Evolutionary conservation across 1,140 invertebrate species (phyloP).

Genomic region (Diabrotica undecimpunctata): DNA sequence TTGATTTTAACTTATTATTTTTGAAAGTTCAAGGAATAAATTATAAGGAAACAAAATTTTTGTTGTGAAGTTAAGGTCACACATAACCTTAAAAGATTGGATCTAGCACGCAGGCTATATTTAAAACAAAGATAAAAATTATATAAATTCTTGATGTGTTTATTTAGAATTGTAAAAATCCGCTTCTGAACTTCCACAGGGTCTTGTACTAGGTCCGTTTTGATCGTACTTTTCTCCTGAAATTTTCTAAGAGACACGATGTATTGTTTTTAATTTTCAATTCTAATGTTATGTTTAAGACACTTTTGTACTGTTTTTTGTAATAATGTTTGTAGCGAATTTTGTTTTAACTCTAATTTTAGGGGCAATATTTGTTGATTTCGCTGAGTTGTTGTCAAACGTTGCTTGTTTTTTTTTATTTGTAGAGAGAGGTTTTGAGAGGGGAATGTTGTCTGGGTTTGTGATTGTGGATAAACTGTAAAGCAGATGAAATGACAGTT

Average conservation of each 20-base stretch:
- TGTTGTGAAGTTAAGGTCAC: too few relatives aligned
- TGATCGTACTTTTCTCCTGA: background rate
- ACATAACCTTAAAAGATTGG: too few relatives aligned
- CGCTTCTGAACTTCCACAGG: background rate
- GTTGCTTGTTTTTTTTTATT: too few relatives aligned
- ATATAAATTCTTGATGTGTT: background rate
- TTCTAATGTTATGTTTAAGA: conserved; percentile 1
- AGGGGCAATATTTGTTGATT: background rate
- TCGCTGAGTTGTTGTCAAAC: background rate
- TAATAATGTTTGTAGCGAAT: background rate
- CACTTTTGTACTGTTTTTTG: background rate
- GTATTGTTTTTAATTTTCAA: background rate
- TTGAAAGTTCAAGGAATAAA: too few relatives aligned
- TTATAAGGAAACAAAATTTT: too few relatives aligned
- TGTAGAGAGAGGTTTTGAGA: too few relatives aligned
- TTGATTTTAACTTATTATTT: too few relatives aligned
- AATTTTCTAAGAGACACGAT: background rate
- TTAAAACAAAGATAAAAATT: background rate
- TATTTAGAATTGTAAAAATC: background rate
- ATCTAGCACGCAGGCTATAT: too few relatives aligned
- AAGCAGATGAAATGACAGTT: too few relatives aligned
- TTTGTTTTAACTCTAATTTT: background rate
- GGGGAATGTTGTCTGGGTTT: too few relatives aligned
- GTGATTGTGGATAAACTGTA: too few relatives aligned
- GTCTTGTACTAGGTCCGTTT: background rate